phyloP scores from a whole-genome alignment of 2,113 vertebrate species.

The Gadus macrocephalus region DNA sequence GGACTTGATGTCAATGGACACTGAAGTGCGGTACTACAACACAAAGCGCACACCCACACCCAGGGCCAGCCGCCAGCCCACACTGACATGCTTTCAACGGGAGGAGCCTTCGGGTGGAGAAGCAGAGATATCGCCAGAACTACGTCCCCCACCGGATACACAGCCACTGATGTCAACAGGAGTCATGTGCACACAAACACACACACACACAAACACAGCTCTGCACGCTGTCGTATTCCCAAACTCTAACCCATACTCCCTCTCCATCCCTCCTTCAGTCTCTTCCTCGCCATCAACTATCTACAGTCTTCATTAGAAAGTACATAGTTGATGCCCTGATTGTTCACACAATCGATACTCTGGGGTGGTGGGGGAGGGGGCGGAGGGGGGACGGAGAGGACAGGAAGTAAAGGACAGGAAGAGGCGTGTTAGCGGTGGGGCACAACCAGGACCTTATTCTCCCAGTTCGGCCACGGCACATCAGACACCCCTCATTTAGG shows the following conservation, averaged over 20 bases:
- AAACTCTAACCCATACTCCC: not conserved
- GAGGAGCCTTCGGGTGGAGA: not conserved
- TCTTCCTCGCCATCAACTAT: no score
- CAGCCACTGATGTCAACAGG: not conserved
- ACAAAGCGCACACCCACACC: constrained; percentile 6
- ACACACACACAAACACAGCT: not conserved
- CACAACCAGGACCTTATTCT: constrained; percentile 55
- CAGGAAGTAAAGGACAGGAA: no score
- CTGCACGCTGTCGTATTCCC: no score
- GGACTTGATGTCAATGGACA: constrained; percentile 46
- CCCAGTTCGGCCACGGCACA: constrained; percentile 32
- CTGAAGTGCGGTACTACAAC: constrained; percentile 33
- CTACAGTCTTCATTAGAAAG: no score
- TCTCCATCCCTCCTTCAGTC: not conserved
- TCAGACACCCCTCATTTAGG: constrained; percentile 48
- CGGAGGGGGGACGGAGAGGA: no score
- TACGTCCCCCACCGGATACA: not conserved
- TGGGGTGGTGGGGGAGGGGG: no score
- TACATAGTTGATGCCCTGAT: no score
- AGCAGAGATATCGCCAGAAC: not conserved
- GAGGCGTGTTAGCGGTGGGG: no score
- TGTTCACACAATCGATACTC: no score
- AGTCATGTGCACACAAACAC: not conserved
- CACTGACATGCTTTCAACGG: not conserved
- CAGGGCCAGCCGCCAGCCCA: not conserved